Evolutionary conservation across 2,888 invertebrate species (phyloP).

Genomic region (Onchidella celtica): DNA sequence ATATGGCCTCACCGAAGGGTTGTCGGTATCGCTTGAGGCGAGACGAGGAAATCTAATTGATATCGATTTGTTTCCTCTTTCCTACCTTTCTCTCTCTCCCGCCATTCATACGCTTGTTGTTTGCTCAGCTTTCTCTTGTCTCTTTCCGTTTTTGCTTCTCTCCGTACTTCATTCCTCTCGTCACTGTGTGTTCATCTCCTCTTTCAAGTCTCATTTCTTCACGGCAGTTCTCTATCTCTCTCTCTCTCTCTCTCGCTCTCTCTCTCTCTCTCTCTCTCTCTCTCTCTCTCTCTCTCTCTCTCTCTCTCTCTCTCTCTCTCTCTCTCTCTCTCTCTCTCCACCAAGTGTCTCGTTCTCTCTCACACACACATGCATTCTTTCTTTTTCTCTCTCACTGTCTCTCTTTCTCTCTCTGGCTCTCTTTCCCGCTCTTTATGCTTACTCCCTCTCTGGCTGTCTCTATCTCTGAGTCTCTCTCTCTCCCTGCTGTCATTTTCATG

Average conservation of each 20-base stretch:
- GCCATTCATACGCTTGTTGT: too few relatives aligned
- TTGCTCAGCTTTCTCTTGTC: too few relatives aligned
- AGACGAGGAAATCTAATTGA: too few relatives aligned
- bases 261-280: neutral
- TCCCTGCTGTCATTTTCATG: neutral
- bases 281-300: slow-evolving; percentile 1
- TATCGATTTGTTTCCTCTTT: too few relatives aligned
- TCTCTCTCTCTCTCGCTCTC: slow-evolving; percentile 10
- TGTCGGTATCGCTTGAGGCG: too few relatives aligned
- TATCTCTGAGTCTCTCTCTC: neutral
- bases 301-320: slow-evolving; percentile 19
- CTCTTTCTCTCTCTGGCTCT: neutral
- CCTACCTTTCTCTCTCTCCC: neutral
- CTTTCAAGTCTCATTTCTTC: neutral
- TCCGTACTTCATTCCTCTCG: neutral
- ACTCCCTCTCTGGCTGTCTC: neutral
- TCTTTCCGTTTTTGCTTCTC: neutral
- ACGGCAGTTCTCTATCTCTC: neutral
- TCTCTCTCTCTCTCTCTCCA: neutral
- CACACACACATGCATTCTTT: too few relatives aligned
- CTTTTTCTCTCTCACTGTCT: too few relatives aligned
- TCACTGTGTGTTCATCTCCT: neutral
- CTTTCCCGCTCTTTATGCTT: too few relatives aligned
- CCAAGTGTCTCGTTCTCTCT: neutral
- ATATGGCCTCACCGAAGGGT: too few relatives aligned